Conservation (phyloP, 2,888 invertebrate species). For the Agrochola circellaris region DNA sequence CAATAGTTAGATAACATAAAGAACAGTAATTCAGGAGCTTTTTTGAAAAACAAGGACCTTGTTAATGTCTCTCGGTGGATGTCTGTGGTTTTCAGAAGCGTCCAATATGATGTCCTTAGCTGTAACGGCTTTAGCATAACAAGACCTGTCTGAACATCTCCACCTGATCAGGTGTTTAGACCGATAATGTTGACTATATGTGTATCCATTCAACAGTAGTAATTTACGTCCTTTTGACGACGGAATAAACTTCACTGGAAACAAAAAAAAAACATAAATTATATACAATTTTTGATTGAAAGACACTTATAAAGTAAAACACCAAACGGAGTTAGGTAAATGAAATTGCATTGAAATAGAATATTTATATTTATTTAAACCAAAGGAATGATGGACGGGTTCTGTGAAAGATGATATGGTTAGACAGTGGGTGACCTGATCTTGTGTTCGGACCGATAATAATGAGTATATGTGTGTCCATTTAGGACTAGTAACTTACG, state of each 20-base stretch:
- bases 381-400: too few relatives aligned
- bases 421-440: too few relatives aligned
- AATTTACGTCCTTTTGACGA: conserved; percentile 60
- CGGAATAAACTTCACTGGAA: conserved; percentile 8
- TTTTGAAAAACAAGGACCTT: neutral
- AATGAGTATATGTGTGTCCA: conserved; percentile 66
- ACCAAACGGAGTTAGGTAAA: neutral
- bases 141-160: conserved; percentile 70
- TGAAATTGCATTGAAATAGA: neutral
- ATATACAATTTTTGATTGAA: neutral
- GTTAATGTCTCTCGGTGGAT: conserved; percentile 35
- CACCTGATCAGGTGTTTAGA: conserved; percentile 68
- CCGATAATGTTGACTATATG: conserved; percentile 63
- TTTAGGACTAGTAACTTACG: conserved; percentile 65
- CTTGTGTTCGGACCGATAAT: conserved; percentile 56
- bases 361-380: too few relatives aligned
- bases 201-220: conserved; percentile 66
- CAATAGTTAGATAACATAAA: neutral
- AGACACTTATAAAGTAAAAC: too few relatives aligned
- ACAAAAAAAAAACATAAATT: neutral
- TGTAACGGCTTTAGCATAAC: conserved; percentile 73
- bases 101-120: conserved; percentile 45
- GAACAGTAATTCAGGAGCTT: neutral
- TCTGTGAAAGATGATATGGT: conserved; percentile 47
- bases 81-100: conserved; percentile 49